Conservation (phyloP, 1,140 invertebrate species). For the Nasonia vitripennis region DNA sequence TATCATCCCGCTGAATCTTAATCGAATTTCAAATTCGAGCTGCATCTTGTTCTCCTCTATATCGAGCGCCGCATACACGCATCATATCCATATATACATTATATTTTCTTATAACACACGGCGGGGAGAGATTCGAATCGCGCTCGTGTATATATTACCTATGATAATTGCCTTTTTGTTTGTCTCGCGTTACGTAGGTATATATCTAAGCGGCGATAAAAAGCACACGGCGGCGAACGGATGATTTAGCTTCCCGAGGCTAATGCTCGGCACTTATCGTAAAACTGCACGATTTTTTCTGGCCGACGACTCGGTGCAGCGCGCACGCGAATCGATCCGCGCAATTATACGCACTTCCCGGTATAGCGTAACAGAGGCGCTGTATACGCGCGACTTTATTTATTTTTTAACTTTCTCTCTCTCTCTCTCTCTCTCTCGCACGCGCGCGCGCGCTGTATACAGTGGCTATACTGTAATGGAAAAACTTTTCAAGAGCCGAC, state of each 20-base stretch:
- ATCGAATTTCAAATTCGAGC: constrained; percentile 37
- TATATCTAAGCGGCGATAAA: background rate
- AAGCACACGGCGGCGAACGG: too few relatives aligned
- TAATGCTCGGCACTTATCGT: too few relatives aligned
- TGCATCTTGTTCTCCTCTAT: constrained; percentile 23
- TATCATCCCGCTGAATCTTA: constrained; percentile 48
- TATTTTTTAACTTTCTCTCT: constrained; percentile 7
- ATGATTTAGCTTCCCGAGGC: too few relatives aligned
- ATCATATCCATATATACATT: background rate
- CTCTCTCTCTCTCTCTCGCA: background rate
- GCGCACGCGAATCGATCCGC: background rate
- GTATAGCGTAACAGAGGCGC: too few relatives aligned
- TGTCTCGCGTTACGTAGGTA: background rate
- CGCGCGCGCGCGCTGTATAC: background rate
- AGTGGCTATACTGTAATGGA: background rate
- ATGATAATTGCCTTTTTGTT: background rate
- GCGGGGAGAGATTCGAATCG: background rate
- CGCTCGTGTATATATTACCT: background rate
- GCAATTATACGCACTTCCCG: background rate
- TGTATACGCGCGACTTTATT: background rate
- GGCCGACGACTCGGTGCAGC: too few relatives aligned
- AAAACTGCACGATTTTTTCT: too few relatives aligned
- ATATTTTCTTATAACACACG: background rate
- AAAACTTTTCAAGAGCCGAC: background rate
- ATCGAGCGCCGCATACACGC: background rate